phyloP scores from a whole-genome alignment of 2,888 invertebrate species.

The Trissonchulus sp. region DNA sequence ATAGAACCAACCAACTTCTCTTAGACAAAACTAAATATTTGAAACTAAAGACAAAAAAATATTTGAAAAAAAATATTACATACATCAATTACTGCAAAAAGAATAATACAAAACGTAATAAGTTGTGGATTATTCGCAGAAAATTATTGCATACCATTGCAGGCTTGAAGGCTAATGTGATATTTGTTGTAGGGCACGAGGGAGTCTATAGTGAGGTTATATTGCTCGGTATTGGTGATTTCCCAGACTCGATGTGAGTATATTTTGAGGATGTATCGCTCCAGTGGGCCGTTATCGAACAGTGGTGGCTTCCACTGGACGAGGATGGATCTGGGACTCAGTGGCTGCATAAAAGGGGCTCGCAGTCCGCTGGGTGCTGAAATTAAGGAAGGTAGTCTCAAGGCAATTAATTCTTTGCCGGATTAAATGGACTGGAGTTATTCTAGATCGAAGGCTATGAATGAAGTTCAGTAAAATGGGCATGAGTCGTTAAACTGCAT shows the following conservation, averaged over 20 bases:
- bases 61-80: too few relatives aligned
- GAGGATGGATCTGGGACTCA: background rate
- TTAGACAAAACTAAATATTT: too few relatives aligned
- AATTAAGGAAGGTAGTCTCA: too few relatives aligned
- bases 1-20: too few relatives aligned
- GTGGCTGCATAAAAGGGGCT: background rate
- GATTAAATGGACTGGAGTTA: too few relatives aligned
- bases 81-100: too few relatives aligned
- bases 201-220: background rate
- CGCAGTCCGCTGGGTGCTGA: slow-evolving; percentile 16
- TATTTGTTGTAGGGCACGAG: slow-evolving; percentile 4
- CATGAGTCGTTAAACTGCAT: too few relatives aligned
- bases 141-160: slow-evolving; percentile 14
- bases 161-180: background rate
- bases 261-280: background rate
- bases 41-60: too few relatives aligned
- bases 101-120: too few relatives aligned
- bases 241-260: background rate
- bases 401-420: too few relatives aligned
- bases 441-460: too few relatives aligned
- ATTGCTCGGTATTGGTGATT: background rate
- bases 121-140: background rate
- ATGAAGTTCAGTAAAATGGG: too few relatives aligned
- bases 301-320: background rate
- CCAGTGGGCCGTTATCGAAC: slow-evolving; percentile 4